Evolutionary conservation across 2,888 invertebrate species (phyloP), one percentile per base, ranked within the genome.

Genomic region (Galeruca laticollis): DNA sequence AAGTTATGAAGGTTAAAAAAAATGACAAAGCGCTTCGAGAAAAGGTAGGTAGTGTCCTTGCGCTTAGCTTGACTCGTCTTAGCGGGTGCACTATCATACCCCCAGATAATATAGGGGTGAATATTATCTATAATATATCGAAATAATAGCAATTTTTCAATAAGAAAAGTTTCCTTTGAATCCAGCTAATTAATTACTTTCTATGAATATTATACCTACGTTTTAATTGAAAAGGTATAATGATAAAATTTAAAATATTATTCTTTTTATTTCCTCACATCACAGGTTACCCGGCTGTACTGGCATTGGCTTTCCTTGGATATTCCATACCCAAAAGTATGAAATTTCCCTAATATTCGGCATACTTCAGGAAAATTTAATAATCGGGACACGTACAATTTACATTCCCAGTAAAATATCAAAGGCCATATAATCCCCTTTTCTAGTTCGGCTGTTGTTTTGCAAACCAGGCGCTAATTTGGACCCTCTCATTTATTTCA

Each of bases 381-480:
- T 81, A 81, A 81, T 76, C 79, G 74, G 75, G 74, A 79, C 80
- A 80, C 80, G 80, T 80, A 80, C 77, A 80, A 76, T 79, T 78
- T 78, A 79, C 78, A 77, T 76, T 77, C 75, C 71, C 76, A 65
- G 74, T 72, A 76, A 77, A 78, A 76, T 79, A 80, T 80, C 79
- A 80, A 79, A 79, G 79, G 79, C 79, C 78, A 80, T 79, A 75
- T 76, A 74, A 78, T 74, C 76, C 74, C 75, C 75, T 75, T 76
- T 78, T 76, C 77, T 74, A 73, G 70, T 68, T 73, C 62, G 75
- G 74, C 72, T 74, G 70, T 78, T 80, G 79, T 81, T 81, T 81
- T 81, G 79, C 80, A 79, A 80, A 79, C 79, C 80, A 76, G 76
- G 81, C 79, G 80, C 80, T 81, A 82, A 82, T 81, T 81, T 79